Evolutionary conservation across 2,888 invertebrate species (phyloP).

Genomic region (Adelphocoris suturalis): DNA sequence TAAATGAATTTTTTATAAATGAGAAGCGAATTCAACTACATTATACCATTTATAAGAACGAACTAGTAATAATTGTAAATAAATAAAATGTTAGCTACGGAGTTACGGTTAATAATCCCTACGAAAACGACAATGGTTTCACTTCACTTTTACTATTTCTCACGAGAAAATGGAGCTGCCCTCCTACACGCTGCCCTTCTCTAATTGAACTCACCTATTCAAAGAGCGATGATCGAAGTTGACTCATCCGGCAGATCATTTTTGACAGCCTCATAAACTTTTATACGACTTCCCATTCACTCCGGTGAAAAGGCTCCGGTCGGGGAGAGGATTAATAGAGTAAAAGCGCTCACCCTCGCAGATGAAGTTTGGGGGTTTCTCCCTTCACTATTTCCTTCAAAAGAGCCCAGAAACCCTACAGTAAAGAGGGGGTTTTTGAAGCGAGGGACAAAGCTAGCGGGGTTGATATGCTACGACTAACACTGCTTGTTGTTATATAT

Average conservation of each 20-base stretch:
- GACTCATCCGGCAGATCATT: constrained; percentile 19
- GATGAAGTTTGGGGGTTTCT: neutral
- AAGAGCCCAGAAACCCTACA: neutral
- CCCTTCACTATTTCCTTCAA: constrained; percentile 10
- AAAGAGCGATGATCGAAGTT: neutral
- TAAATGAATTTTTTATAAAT: no score
- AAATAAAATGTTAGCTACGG: no score
- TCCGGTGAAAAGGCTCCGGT: neutral
- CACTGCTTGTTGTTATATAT: neutral
- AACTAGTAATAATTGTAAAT: no score
- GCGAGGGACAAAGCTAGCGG: neutral
- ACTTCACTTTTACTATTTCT: no score
- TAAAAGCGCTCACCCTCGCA: constrained; percentile 31
- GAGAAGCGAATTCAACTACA: no score
- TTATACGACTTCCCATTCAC: constrained; percentile 29
- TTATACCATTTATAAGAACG: no score
- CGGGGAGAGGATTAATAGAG: constrained; percentile 10
- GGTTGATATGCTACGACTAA: constrained; percentile 44
- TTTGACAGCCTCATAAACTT: constrained; percentile 19
- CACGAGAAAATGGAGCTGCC: no score
- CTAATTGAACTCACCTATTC: constrained; percentile 12
- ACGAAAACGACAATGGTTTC: no score
- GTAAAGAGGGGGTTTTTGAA: neutral
- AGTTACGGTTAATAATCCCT: no score
- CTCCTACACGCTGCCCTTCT: no score